Percentiles rank a stretch among this genome's conserved stretches.
Evolutionary conservation across 2,888 invertebrate species (phyloP).

Genomic region (Drosophila limbata): DNA sequence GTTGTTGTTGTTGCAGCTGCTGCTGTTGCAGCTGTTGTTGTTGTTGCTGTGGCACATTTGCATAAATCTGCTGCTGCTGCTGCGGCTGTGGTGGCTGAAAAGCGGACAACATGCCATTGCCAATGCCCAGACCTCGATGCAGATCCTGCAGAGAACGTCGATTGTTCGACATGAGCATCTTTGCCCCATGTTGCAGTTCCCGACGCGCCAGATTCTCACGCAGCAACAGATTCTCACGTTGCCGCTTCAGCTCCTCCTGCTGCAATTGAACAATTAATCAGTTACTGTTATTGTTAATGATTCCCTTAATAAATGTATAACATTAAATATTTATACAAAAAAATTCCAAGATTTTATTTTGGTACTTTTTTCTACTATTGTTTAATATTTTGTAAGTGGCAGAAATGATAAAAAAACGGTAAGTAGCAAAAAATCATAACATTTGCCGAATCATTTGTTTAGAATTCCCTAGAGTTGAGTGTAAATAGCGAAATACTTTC

Average conservation of each 20-base stretch:
- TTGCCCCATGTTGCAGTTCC: constrained; percentile 85
- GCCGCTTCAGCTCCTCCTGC: constrained; percentile 91
- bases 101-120: constrained; percentile 65
- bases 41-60: constrained; percentile 71
- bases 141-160: constrained; percentile 89
- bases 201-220: constrained; percentile 88
- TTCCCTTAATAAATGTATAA: no score
- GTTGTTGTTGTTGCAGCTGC: constrained; percentile 73
- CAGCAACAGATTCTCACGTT: constrained; percentile 89
- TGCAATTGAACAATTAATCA: constrained; percentile 83
- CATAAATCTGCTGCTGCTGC: constrained; percentile 59
- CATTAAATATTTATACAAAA: no score
- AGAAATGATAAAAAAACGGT: no score
- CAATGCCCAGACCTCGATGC: constrained; percentile 74
- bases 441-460: no score
- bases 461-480: no score
- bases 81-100: constrained; percentile 57
- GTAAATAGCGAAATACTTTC: no score
- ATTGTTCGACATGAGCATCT: constrained; percentile 85
- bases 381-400: background rate
- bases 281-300: background rate
- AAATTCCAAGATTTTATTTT: no score
- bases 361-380: background rate
- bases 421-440: no score
- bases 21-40: constrained; percentile 53